A percentile compares a stretch with the other conserved stretches of the same genome.
Conservation (phyloP, 2,888 invertebrate species). For the Metallyticus violacea region DNA sequence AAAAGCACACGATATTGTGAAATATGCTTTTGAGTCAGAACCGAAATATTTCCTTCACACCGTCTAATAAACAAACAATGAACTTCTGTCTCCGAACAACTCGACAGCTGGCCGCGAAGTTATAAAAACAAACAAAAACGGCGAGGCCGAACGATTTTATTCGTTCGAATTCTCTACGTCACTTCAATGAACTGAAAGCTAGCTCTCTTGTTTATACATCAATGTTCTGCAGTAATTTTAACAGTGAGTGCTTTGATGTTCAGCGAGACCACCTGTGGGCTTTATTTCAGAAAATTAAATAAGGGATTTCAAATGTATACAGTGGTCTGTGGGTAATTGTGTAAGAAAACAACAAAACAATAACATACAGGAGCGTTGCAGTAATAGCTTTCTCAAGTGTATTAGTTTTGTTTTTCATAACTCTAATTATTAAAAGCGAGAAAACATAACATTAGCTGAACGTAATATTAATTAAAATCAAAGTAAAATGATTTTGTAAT, state of each 20-base stretch:
- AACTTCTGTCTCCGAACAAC: not conserved
- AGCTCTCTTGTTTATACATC: not conserved
- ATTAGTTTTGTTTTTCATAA: too few relatives aligned
- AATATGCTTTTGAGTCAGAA: not conserved
- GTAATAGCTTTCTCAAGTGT: too few relatives aligned
- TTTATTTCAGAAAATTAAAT: not conserved
- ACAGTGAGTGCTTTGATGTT: not conserved
- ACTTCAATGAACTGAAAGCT: not conserved
- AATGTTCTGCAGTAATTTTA: not conserved
- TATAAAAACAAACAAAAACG: not conserved
- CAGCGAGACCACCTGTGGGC: not conserved
- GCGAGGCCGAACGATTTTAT: not conserved
- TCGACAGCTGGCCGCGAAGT: not conserved
- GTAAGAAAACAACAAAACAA: too few relatives aligned
- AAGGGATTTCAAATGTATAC: too few relatives aligned
- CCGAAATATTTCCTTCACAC: too few relatives aligned
- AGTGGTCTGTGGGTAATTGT: too few relatives aligned
- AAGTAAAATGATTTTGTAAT: too few relatives aligned
- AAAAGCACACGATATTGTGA: not conserved
- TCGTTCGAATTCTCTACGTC: not conserved
- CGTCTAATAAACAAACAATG: not conserved
- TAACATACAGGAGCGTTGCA: too few relatives aligned
- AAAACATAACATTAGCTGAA: too few relatives aligned
- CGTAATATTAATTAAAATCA: too few relatives aligned
- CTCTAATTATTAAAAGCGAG: too few relatives aligned